These are phyloP conservation scores for Scleropages formosus DNA, from an alignment of 2,797 vertebrate species.

Conservation along the genomic window DNA sequence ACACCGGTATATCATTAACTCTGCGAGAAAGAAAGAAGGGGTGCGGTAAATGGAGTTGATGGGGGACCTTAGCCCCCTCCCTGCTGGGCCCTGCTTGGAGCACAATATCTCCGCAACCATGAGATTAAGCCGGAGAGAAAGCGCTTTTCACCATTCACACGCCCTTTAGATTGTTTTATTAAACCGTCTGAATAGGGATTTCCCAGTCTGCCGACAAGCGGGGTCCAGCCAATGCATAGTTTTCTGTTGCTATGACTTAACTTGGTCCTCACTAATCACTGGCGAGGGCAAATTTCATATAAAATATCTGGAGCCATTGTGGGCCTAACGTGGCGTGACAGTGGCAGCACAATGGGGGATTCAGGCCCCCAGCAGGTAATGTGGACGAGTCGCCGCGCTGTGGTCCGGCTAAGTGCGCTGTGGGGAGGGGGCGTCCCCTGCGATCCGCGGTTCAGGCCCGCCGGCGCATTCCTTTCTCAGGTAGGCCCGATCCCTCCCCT, in stretches of 20 bases:
- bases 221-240: slow-evolving; percentile 91
- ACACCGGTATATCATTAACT: slow-evolving; percentile 96
- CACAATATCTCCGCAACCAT: slow-evolving; percentile 95
- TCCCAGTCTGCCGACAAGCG: slow-evolving; percentile 88
- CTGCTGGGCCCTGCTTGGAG: slow-evolving; percentile 81
- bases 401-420: slow-evolving; percentile 63
- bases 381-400: slow-evolving; percentile 83
- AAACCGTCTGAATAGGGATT: slow-evolving; percentile 96
- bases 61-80: slow-evolving; percentile 87
- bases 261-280: slow-evolving; percentile 96
- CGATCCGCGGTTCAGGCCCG: slow-evolving; percentile 62
- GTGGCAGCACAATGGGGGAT: slow-evolving; percentile 92
- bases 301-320: slow-evolving; percentile 96
- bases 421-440: slow-evolving; percentile 65
- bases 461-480: slow-evolving; percentile 71
- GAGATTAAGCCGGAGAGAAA: slow-evolving; percentile 98
- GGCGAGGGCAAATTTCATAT: slow-evolving; percentile 98
- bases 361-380: slow-evolving; percentile 95
- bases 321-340: slow-evolving; percentile 90
- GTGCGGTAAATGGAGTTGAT: slow-evolving; percentile 86
- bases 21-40: slow-evolving; percentile 80
- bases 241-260: slow-evolving; percentile 99
- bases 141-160: slow-evolving; percentile 98
- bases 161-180: slow-evolving; percentile 98
- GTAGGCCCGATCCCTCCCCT: slow-evolving; percentile 54